These are phyloP conservation scores for Atherinosoma microstoma DNA, from an alignment of 2,797 vertebrate genomes.

Conservation along the genomic window DNA sequence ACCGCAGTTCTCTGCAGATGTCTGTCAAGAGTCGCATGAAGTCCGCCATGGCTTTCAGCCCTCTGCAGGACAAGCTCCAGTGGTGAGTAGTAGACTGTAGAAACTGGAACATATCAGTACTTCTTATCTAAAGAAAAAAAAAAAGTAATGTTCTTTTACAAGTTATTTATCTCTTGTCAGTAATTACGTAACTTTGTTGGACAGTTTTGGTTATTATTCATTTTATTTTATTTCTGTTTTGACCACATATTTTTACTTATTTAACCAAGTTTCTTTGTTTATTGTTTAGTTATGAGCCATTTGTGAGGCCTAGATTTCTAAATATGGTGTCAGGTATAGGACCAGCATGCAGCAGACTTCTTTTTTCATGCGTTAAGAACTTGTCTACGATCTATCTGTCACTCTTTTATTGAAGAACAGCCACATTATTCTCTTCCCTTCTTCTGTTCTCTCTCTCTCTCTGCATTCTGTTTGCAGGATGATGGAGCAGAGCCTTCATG, in stretches of 20 bases:
- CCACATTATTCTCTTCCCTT: background rate
- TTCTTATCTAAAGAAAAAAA: background rate
- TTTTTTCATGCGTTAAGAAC: too few relatives aligned
- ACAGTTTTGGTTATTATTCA: too few relatives aligned
- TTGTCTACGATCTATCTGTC: background rate
- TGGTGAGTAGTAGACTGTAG: conserved; percentile 79
- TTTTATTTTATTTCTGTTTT: too few relatives aligned
- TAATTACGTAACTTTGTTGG: background rate
- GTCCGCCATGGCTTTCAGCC: conserved; percentile 81
- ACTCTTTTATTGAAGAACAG: background rate
- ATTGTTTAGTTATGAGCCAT: background rate
- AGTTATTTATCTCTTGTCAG: too few relatives aligned
- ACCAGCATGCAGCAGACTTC: background rate
- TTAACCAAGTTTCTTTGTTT: too few relatives aligned
- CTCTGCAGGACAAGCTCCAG: conserved; percentile 85
- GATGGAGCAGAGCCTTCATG: conserved; percentile 88
- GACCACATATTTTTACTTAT: too few relatives aligned
- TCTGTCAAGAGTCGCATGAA: conserved; percentile 85
- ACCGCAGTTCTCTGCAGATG: conserved; percentile 81
- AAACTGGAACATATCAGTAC: accelerated
- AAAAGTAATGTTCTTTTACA: too few relatives aligned
- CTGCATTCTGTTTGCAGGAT: conserved; percentile 80
- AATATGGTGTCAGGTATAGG: too few relatives aligned
- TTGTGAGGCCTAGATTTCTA: background rate
- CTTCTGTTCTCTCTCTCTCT: accelerated